Evolutionary conservation across 2,797 vertebrate genomes (phyloP).

Genomic region (Bradypodion pumilum): DNA sequence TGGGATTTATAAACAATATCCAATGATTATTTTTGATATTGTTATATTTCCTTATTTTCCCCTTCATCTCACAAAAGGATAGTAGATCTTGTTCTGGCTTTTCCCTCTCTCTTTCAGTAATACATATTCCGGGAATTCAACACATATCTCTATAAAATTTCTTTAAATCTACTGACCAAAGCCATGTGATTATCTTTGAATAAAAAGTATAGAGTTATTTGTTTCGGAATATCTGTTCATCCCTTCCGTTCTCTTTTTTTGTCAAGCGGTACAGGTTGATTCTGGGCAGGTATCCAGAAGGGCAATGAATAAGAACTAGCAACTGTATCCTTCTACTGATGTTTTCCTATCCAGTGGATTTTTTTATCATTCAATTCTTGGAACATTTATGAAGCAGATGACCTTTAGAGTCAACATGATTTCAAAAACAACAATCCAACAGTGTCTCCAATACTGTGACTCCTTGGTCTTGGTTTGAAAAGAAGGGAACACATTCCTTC

Average conservation of each 20-base stretch:
- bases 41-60: too few relatives aligned
- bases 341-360: not conserved
- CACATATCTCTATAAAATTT: too few relatives aligned
- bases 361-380: not conserved
- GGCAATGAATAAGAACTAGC: too few relatives aligned
- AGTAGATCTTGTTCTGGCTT: too few relatives aligned
- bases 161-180: constrained; percentile 47
- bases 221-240: not conserved
- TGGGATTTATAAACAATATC: too few relatives aligned
- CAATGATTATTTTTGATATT: too few relatives aligned
- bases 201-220: constrained; percentile 39
- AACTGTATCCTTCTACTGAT: not conserved
- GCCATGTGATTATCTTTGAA: constrained; percentile 35
- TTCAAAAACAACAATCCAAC: not conserved
- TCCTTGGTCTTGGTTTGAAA: not conserved
- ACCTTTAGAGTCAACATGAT: not conserved
- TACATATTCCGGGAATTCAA: too few relatives aligned
- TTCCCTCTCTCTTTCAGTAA: too few relatives aligned
- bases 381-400: not conserved
- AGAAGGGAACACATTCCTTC: not conserved
- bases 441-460: not conserved
- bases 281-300: too few relatives aligned
- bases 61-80: too few relatives aligned
- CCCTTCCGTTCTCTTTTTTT: too few relatives aligned
- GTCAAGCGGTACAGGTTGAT: too few relatives aligned